phyloP scores from a whole-genome alignment of 2,888 invertebrate genomes.

The Polymixis flavicincta region DNA sequence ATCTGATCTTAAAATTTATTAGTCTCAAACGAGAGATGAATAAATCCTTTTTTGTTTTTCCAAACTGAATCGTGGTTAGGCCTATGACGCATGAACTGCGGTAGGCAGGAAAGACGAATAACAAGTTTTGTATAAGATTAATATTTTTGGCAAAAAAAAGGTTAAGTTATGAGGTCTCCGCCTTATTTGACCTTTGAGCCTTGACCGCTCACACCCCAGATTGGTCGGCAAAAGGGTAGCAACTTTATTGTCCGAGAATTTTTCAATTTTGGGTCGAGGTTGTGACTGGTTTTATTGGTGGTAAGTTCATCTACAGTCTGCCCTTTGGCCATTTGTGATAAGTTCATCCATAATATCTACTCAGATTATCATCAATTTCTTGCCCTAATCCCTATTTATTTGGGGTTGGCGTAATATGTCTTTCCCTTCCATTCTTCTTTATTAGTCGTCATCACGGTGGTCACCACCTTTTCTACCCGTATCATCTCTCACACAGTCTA shows the following conservation, averaged over 20 bases:
- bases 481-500: background rate
- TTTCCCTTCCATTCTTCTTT: background rate
- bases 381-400: background rate
- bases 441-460: background rate
- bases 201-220: constrained; percentile 21
- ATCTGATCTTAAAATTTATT: background rate
- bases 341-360: background rate
- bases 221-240: constrained; percentile 22
- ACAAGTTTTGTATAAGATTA: constrained; percentile 15
- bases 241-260: constrained; percentile 22
- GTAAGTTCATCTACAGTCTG: constrained; percentile 13
- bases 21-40: background rate
- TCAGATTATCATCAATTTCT: background rate
- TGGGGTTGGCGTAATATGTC: background rate
- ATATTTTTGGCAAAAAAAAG: constrained; percentile 1
- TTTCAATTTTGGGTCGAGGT: constrained; percentile 38
- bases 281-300: constrained; percentile 11
- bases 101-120: constrained; percentile 7
- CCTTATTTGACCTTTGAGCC: background rate
- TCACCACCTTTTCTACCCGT: background rate
- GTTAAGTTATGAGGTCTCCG: background rate
- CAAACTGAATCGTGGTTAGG: constrained; percentile 14
- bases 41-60: background rate
- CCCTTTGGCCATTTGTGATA: background rate
- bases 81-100: constrained; percentile 30